A percentile compares a stretch with the other conserved stretches of the same genome.
Conservation (phyloP, 1,140 invertebrate genomes). For the Bombyx mori region ASM3026992v2 NC_085107.1:20646001-20646500, state of each 20-base stretch:
- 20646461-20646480: too few relatives aligned
- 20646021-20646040: too few relatives aligned
- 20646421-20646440: not conserved
- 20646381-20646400: conserved; percentile 16
- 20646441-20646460: too few relatives aligned
- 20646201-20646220: conserved; percentile 22
- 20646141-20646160: not conserved
- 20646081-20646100: too few relatives aligned
- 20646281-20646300: conserved; percentile 8
- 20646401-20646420: conserved; percentile 10
- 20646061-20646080: too few relatives aligned
- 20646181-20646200: conserved; percentile 16
- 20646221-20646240: conserved; percentile 5
- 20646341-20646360: not conserved
- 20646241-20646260: conserved; percentile 1
- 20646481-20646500: too few relatives aligned
- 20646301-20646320: not conserved
- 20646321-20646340: conserved; percentile 1
- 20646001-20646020: too few relatives aligned
- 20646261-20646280: conserved; percentile 20
- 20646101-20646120: not conserved
- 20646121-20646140: not conserved
- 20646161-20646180: not conserved
- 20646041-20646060: too few relatives aligned
- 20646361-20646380: conserved; percentile 13